These are phyloP conservation scores for Paracentrotus lividus DNA, from an alignment of 53 echinoderm and acorn worm genomes.

Conservation along the genomic window DNA sequence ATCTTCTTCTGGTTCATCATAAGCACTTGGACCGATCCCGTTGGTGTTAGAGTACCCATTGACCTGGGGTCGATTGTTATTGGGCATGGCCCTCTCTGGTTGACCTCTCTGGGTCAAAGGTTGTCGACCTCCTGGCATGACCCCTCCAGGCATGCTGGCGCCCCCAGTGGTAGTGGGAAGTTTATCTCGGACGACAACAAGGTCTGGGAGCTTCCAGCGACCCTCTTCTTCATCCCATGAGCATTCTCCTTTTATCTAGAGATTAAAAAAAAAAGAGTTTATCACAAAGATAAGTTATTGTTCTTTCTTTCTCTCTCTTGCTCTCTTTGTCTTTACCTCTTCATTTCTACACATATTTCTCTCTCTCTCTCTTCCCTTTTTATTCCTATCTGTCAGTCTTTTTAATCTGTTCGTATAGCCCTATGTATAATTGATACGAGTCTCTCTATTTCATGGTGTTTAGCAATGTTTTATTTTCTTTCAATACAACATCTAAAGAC, in stretches of 20 bases:
- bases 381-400: no score
- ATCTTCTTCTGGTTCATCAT: conserved; percentile 85
- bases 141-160: conserved; percentile 69
- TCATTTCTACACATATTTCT: no score
- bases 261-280: not conserved
- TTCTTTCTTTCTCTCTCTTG: not conserved
- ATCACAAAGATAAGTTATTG: not conserved
- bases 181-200: conserved; percentile 83
- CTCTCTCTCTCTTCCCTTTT: no score
- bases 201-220: conserved; percentile 86
- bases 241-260: conserved; percentile 81
- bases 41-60: conserved; percentile 82
- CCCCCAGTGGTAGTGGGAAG: conserved; percentile 79
- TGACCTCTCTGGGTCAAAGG: conserved; percentile 61
- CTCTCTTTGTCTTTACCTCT: no score
- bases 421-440: no score
- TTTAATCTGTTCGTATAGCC: no score
- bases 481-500: no score
- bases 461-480: no score
- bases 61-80: conserved; percentile 51
- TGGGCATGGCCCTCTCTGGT: conserved; percentile 18
- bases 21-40: conserved; percentile 73
- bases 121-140: conserved; percentile 90
- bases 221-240: conserved; percentile 96
- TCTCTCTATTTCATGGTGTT: no score